Conservation (phyloP, 2,113 vertebrate genomes). For the Daboia siamensis region DNA sequence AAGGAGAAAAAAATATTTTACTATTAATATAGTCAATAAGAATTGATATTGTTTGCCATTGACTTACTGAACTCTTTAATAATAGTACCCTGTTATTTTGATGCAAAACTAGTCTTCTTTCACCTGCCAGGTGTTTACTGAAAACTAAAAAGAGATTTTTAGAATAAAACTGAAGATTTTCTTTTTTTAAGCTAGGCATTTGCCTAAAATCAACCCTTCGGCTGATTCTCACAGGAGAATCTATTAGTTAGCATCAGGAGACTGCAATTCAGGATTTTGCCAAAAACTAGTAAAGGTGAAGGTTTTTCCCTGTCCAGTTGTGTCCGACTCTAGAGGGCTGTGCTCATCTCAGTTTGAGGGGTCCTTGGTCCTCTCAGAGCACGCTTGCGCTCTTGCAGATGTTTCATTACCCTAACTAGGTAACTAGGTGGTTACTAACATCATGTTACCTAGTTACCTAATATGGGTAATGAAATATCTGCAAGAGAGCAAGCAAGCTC, state of each 20-base stretch:
- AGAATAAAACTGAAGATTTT: conserved; percentile 33
- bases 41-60: neutral
- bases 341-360: too few species aligned
- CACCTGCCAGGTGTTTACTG: conserved; percentile 47
- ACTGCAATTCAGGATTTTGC: conserved; percentile 5
- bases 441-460: too few species aligned
- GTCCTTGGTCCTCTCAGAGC: too few species aligned
- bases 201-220: conserved; percentile 44
- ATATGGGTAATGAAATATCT: too few species aligned
- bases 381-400: too few species aligned
- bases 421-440: too few species aligned
- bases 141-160: conserved; percentile 65
- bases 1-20: neutral
- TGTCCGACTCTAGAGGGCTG: too few species aligned
- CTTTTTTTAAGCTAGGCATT: conserved; percentile 50
- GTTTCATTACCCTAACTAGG: too few species aligned
- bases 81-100: neutral
- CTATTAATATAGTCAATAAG: neutral
- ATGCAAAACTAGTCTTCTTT: neutral
- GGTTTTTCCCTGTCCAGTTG: too few species aligned
- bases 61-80: neutral
- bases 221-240: conserved; percentile 37
- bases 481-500: too few species aligned
- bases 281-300: neutral
- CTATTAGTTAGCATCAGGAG: conserved; percentile 19